A percentile compares a stretch with the other conserved stretches of the same genome.
These are phyloP conservation scores for Cossypha caffra DNA, from an alignment of 2,797 vertebrate genomes.

Conservation along the genomic window DNA sequence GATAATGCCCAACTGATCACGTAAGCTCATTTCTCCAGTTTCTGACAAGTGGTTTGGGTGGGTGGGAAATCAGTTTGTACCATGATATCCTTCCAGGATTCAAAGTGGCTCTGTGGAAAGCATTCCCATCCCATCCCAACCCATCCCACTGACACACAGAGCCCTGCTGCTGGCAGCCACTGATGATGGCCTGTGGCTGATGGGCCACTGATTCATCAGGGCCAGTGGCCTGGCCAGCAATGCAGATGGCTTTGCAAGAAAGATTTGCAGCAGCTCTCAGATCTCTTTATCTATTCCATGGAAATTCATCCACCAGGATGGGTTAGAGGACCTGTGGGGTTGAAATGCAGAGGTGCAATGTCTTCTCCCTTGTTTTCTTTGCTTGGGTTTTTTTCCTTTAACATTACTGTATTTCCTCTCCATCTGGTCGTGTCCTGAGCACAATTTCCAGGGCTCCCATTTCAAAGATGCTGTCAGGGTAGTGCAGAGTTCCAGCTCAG, in stretches of 20 bases:
- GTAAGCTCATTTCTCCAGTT: slow-evolving; percentile 73
- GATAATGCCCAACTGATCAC: slow-evolving; percentile 97
- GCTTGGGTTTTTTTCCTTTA: rapidly evolving
- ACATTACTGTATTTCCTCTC: neutral
- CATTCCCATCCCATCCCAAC: neutral
- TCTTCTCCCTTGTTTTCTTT: neutral
- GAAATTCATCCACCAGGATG: neutral
- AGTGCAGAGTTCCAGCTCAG: neutral
- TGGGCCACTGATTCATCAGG: neutral
- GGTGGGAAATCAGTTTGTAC: neutral
- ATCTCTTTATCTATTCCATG: neutral
- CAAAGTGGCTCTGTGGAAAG: neutral
- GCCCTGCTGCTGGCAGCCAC: neutral
- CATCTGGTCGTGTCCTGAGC: neutral
- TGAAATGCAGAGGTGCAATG: neutral
- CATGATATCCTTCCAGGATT: neutral
- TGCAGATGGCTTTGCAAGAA: neutral
- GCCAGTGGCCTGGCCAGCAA: neutral
- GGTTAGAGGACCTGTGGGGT: neutral
- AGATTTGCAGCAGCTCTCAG: neutral
- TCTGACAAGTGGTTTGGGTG: neutral
- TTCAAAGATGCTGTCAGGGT: neutral
- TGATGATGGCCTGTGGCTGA: slow-evolving; percentile 8
- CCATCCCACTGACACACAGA: neutral
- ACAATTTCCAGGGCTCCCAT: neutral